A percentile compares a stretch with the other conserved stretches of the same genome.
Evolutionary conservation across 23 tunicate species (phyloP).

Genomic region (Trididemnum nubilum): DNA sequence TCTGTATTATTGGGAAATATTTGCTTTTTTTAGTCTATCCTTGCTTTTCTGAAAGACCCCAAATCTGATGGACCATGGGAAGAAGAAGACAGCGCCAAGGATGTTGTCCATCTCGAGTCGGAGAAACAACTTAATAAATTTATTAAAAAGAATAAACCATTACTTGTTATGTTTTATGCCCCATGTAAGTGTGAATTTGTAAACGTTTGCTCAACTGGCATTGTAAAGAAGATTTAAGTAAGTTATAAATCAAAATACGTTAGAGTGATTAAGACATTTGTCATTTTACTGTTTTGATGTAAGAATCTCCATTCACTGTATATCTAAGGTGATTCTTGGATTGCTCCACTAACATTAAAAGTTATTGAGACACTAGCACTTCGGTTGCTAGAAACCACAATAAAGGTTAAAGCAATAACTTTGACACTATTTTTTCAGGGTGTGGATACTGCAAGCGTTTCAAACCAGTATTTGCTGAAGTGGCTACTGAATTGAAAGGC

Average conservation of each 20-base stretch:
- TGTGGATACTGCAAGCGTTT: slow-evolving; percentile 95
- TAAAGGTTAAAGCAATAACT: too few species aligned
- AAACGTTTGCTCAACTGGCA: neutral
- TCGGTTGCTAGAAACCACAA: too few species aligned
- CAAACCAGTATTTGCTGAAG: slow-evolving; percentile 88
- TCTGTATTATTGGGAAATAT: neutral
- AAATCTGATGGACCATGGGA: slow-evolving; percentile 95
- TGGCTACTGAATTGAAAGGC: slow-evolving; percentile 86
- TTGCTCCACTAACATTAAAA: too few species aligned
- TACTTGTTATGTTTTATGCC: slow-evolving; percentile 91
- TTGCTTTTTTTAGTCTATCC: slow-evolving; percentile 54
- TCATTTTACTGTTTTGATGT: neutral
- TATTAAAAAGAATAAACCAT: slow-evolving; percentile 82
- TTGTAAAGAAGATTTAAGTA: neutral
- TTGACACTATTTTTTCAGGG: slow-evolving; percentile 63
- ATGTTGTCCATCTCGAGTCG: slow-evolving; percentile 83
- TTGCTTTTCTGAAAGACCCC: slow-evolving; percentile 72
- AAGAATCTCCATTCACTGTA: too few species aligned
- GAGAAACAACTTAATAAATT: slow-evolving; percentile 86
- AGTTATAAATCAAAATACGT: too few species aligned
- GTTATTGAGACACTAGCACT: too few species aligned
- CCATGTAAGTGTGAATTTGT: slow-evolving; percentile 65
- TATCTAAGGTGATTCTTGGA: too few species aligned
- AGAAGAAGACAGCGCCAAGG: slow-evolving; percentile 88
- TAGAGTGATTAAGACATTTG: neutral